Evolutionary conservation across 2,797 vertebrate species (phyloP).

Genomic region (Phataginus tetradactyla): DNA sequence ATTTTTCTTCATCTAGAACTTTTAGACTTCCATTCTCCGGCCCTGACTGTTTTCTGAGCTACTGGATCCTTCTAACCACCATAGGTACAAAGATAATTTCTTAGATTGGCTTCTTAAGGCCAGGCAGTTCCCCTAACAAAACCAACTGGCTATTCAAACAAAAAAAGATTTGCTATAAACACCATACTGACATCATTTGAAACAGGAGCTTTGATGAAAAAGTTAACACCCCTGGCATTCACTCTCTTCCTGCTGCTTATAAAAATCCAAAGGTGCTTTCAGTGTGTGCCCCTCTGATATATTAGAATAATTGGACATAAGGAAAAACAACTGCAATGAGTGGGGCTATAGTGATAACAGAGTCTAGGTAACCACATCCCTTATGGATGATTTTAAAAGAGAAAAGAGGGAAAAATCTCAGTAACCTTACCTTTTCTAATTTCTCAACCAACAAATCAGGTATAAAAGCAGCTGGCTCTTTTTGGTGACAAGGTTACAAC

Average conservation of each 20-base stretch:
- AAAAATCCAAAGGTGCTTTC: background rate
- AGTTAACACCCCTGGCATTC: background rate
- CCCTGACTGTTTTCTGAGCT: background rate
- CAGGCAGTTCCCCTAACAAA: slow-evolving; percentile 32
- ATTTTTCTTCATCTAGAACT: background rate
- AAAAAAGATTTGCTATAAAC: slow-evolving; percentile 42
- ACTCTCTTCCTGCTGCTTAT: background rate
- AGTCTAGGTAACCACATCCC: background rate
- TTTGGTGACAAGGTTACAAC: background rate
- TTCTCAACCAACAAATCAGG: slow-evolving; percentile 13
- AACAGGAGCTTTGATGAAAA: background rate
- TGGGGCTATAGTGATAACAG: background rate
- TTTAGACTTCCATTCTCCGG: background rate
- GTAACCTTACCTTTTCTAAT: background rate
- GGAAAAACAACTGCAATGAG: background rate
- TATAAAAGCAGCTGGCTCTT: slow-evolving; percentile 39
- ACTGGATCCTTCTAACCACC: slow-evolving; percentile 4
- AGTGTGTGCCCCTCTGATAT: background rate
- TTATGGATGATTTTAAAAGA: background rate
- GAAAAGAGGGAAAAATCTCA: background rate
- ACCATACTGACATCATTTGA: background rate
- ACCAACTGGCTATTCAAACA: background rate
- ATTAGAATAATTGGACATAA: background rate
- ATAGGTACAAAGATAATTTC: slow-evolving; percentile 15
- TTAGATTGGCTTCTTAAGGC: slow-evolving; percentile 30